Conservation (phyloP, 2,888 invertebrate species). For the Azorinus chamasolen region DNA sequence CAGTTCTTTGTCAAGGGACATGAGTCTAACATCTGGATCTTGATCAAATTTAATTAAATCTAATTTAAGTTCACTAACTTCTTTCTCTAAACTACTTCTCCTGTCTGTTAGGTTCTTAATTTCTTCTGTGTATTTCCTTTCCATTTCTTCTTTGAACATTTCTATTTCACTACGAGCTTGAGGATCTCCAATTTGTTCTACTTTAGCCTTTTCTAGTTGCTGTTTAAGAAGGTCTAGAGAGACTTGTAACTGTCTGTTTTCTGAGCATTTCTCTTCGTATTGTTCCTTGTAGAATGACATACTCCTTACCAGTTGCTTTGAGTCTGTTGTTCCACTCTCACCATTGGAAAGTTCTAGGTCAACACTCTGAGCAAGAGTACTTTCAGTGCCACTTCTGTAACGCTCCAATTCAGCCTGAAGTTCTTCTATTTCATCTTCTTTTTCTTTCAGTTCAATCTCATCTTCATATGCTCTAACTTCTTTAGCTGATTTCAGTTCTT, state of each 20-base stretch:
- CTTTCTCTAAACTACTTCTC: slow-evolving; percentile 34
- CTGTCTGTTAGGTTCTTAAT: slow-evolving; percentile 21
- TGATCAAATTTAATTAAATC: slow-evolving; percentile 32
- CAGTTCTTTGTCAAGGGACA: slow-evolving; percentile 43
- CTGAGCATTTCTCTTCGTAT: slow-evolving; percentile 64
- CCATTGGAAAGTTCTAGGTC: slow-evolving; percentile 29
- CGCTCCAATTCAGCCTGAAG: slow-evolving; percentile 58
- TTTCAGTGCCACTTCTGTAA: slow-evolving; percentile 49
- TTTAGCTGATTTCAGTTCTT: slow-evolving; percentile 54
- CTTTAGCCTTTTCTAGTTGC: slow-evolving; percentile 55
- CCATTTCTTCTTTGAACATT: slow-evolving; percentile 45
- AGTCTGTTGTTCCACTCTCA: slow-evolving; percentile 29
- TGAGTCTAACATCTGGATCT: slow-evolving; percentile 38
- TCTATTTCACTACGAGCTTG: slow-evolving; percentile 46
- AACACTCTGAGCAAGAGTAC: slow-evolving; percentile 38
- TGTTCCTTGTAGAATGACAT: slow-evolving; percentile 64
- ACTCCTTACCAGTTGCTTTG: slow-evolving; percentile 55
- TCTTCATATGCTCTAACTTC: slow-evolving; percentile 60
- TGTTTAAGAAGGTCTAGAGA: slow-evolving; percentile 52
- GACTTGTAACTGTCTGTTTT: slow-evolving; percentile 54
- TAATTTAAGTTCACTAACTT: slow-evolving; percentile 41
- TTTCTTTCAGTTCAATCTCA: slow-evolving; percentile 60
- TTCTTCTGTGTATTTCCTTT: slow-evolving; percentile 36
- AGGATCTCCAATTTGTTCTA: slow-evolving; percentile 53
- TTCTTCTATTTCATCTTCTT: slow-evolving; percentile 68